Evolutionary conservation across 2,888 invertebrate genomes (phyloP).

Genomic region (Apoda limacodes): DNA sequence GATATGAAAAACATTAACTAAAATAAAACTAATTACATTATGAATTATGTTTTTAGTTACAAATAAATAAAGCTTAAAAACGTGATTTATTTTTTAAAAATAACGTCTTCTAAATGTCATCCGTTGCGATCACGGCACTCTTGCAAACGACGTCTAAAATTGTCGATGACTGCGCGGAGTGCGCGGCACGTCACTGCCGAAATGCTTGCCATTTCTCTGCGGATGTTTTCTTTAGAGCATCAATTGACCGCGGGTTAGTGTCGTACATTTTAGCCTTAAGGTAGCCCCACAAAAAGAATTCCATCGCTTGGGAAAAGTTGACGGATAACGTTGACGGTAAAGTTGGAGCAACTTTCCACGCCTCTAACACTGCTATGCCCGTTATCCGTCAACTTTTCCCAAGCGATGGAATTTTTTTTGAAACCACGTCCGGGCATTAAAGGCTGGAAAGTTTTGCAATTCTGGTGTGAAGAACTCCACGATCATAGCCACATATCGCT

Average conservation of each 20-base stretch:
- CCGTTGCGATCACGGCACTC: constrained; percentile 14
- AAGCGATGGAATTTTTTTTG: constrained; percentile 3
- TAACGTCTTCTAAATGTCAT: constrained; percentile 14
- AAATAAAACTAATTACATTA: constrained; percentile 8
- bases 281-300: constrained; percentile 3
- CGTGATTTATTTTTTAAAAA: constrained; percentile 10
- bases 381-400: no score
- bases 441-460: no score
- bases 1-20: constrained; percentile 5
- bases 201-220: constrained; percentile 15
- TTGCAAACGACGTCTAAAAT: constrained; percentile 13
- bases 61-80: no score
- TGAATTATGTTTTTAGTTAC: constrained; percentile 7
- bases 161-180: constrained; percentile 15
- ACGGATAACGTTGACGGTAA: no score
- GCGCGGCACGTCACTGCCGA: constrained; percentile 11
- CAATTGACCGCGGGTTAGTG: constrained; percentile 9
- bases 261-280: no score
- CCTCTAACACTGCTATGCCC: no score
- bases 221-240: constrained; percentile 15
- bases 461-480: constrained; percentile 3
- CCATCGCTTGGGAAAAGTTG: no score
- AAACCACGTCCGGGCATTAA: constrained; percentile 7
- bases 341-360: no score
- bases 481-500: constrained; percentile 7